phyloP scores from a whole-genome alignment of 2,113 vertebrate species.

The Melanerpes formicivorus region DNA sequence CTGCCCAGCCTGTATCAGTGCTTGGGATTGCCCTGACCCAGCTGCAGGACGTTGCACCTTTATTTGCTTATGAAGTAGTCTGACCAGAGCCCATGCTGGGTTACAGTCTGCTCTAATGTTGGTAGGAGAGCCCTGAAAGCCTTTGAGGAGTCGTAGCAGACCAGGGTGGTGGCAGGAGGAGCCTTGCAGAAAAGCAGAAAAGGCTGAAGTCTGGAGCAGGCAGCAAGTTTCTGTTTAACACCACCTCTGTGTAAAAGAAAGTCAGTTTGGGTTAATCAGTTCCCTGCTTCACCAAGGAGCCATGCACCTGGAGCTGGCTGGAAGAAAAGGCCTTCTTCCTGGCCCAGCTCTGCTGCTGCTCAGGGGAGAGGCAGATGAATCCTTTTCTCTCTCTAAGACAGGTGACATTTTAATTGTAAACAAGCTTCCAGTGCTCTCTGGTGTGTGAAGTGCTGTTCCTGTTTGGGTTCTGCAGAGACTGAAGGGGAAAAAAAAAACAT shows the following conservation, averaged over 20 bases:
- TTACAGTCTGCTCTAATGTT: neutral
- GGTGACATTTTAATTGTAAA: neutral
- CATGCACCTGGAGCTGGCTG: fast-evolving
- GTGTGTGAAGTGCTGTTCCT: neutral
- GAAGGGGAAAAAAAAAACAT: neutral
- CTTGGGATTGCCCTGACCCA: too few relatives aligned
- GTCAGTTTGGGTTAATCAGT: neutral
- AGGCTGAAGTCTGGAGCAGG: neutral
- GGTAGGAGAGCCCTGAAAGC: neutral
- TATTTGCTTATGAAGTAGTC: neutral
- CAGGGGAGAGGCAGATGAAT: neutral
- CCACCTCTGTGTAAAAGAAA: neutral
- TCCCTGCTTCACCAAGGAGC: neutral
- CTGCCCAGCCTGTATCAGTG: too few relatives aligned
- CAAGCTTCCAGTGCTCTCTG: neutral
- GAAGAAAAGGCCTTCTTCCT: neutral
- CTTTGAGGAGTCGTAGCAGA: neutral
- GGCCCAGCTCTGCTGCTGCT: neutral
- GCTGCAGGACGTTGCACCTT: too few relatives aligned
- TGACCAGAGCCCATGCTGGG: neutral
- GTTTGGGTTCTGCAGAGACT: neutral
- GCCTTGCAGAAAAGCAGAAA: neutral
- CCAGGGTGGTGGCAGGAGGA: neutral
- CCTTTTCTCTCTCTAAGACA: neutral
- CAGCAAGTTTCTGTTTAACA: neutral